These are phyloP conservation scores for Eupelmus urozonus DNA, from an alignment of 2,888 invertebrate species.

Conservation along the genomic window DNA sequence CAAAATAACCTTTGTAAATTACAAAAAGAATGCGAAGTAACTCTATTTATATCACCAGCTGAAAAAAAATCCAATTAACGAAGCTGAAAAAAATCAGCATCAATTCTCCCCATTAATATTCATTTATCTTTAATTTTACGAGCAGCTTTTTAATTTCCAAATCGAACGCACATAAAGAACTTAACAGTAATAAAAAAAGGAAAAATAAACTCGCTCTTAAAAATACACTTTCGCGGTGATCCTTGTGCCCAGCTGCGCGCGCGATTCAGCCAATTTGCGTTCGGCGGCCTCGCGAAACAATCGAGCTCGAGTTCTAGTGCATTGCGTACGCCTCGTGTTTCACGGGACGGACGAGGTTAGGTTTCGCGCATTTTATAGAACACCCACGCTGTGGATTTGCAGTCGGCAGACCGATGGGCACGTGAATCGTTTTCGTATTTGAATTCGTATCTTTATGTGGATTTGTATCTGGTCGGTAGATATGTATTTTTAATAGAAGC, in stretches of 20 bases:
- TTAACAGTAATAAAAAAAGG: not conserved
- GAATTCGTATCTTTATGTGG: constrained; percentile 15
- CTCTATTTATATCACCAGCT: no score
- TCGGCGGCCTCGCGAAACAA: constrained; percentile 62
- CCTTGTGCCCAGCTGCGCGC: not conserved
- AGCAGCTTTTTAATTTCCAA: no score
- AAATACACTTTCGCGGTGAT: no score
- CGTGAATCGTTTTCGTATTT: not conserved
- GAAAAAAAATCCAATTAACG: no score
- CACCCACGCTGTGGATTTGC: not conserved
- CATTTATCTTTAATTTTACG: no score
- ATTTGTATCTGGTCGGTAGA: no score
- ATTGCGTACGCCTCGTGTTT: constrained; percentile 42
- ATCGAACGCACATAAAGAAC: no score
- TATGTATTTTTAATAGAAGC: no score
- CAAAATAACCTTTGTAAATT: no score
- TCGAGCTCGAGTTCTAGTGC: constrained; percentile 57
- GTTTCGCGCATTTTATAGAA: constrained; percentile 32
- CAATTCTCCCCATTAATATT: no score
- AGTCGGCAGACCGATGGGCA: not conserved
- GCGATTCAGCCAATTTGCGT: constrained; percentile 57
- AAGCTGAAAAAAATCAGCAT: no score
- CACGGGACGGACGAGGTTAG: constrained; percentile 44
- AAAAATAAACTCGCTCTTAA: not conserved
- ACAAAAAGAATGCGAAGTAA: no score